Conservation (phyloP, 2,888 invertebrate species). For the Himalopsyche anomala region DNA sequence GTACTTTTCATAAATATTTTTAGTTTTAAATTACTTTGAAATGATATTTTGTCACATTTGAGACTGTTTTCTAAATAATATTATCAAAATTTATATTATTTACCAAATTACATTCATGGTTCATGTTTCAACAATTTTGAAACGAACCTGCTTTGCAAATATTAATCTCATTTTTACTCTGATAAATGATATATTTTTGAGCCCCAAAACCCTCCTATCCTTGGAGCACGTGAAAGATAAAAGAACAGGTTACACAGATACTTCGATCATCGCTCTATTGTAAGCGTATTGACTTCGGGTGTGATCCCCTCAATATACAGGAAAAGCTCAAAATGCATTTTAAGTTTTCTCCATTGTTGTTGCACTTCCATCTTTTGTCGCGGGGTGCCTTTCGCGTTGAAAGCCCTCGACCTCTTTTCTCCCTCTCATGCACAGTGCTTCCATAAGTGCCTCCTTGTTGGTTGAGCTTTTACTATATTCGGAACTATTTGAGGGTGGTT, state of each 20-base stretch:
- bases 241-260: background rate
- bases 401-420: constrained; percentile 46
- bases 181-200: no score
- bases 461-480: background rate
- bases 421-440: constrained; percentile 44
- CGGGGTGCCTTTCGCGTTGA: constrained; percentile 5
- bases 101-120: no score
- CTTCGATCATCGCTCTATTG: background rate
- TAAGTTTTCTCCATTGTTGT: constrained; percentile 10
- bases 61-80: no score
- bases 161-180: no score
- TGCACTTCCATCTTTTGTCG: constrained; percentile 21
- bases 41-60: no score
- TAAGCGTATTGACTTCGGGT: background rate
- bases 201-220: no score
- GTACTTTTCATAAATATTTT: no score
- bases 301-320: background rate
- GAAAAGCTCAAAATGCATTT: constrained; percentile 32
- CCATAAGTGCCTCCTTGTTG: constrained; percentile 51
- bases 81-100: no score
- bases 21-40: no score
- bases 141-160: no score
- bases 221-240: background rate
- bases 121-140: no score
- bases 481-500: constrained; percentile 3